Percentiles rank a stretch among this genome's conserved stretches.
These are phyloP conservation scores for Pogoniulus pusillus DNA, from an alignment of 2,797 vertebrate genomes.

Conservation along the genomic window DNA sequence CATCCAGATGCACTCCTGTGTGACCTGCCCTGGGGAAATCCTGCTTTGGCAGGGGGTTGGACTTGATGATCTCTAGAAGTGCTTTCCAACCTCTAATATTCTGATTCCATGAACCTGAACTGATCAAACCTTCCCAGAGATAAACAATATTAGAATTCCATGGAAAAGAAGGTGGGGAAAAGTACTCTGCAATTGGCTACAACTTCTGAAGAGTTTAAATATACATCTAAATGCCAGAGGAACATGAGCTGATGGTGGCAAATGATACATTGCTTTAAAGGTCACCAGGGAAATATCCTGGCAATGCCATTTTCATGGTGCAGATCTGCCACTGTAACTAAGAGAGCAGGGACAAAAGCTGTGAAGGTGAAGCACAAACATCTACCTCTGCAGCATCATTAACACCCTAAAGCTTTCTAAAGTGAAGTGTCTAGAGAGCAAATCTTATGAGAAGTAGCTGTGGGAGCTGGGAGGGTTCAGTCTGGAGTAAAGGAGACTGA, in stretches of 20 bases:
- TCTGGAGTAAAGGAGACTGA: too few species aligned
- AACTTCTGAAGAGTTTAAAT: neutral
- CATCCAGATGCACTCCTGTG: too few species aligned
- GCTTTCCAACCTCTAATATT: too few species aligned
- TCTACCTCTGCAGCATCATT: neutral
- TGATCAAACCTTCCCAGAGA: accelerated
- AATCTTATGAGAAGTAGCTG: too few species aligned
- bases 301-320: neutral
- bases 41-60: too few species aligned
- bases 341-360: neutral
- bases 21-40: too few species aligned
- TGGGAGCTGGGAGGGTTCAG: too few species aligned
- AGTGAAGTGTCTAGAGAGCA: neutral
- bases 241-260: neutral
- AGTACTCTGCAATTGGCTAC: neutral
- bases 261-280: neutral
- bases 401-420: neutral
- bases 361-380: neutral
- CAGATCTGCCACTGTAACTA: neutral
- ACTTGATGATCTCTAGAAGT: too few species aligned
- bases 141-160: neutral
- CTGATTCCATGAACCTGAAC: neutral
- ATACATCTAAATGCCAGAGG: neutral
- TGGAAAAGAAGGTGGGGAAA: neutral
- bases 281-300: neutral